Percentiles rank a stretch among this genome's conserved stretches.
Evolutionary conservation across 2,113 vertebrate genomes (phyloP).

Genomic region (Vombatus ursinus): DNA sequence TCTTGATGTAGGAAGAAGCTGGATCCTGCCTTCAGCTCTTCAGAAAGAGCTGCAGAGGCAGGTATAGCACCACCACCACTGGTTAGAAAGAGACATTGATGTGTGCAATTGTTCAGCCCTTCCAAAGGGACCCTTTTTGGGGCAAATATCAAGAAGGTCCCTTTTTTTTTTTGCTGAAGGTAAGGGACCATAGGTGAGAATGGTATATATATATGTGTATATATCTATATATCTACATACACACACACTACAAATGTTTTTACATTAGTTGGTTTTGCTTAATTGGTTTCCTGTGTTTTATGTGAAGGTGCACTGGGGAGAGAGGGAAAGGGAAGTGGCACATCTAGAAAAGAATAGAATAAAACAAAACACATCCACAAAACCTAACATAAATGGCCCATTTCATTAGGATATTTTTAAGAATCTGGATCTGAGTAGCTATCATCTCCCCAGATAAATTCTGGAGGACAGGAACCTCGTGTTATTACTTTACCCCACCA

Average conservation of each 20-base stretch:
- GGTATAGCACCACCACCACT: neutral
- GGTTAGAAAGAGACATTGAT: neutral
- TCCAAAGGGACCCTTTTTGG: neutral
- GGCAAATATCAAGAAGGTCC: neutral
- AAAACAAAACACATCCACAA: neutral
- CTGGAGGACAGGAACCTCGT: neutral
- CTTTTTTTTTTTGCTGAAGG: neutral
- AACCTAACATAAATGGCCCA: neutral
- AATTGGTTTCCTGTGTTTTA: neutral
- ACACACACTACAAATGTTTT: neutral
- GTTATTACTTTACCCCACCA: neutral
- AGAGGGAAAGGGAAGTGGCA: neutral
- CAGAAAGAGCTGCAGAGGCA: neutral
- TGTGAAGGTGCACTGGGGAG: neutral
- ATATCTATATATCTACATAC: too few species aligned
- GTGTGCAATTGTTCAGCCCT: neutral
- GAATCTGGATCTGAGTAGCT: neutral
- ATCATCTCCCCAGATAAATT: neutral
- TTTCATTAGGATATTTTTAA: neutral
- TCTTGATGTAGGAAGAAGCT: neutral
- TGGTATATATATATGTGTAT: neutral
- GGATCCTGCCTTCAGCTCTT: neutral
- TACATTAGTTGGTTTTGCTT: neutral
- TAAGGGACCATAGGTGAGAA: neutral
- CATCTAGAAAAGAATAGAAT: neutral